Base-by-base conservation (phyloP, 2,113 vertebrate genomes). In the Apus apus region DNA sequence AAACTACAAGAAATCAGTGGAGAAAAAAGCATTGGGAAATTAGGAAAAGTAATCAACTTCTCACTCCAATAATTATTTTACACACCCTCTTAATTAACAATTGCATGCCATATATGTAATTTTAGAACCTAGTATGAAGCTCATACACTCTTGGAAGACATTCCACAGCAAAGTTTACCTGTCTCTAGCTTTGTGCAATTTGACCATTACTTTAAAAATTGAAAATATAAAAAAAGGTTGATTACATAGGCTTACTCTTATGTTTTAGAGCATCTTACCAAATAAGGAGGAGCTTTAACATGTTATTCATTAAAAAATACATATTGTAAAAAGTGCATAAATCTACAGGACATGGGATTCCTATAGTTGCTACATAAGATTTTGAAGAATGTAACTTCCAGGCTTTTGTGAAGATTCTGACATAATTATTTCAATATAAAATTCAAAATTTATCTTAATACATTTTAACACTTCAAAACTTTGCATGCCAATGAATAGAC, bases 31-130 rank as follows among this genome's bases (percentile, higher is more conserved):
- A 32, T 15, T 82, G 58, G 36, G 34, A 90, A 93, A 95, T 93
- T 57, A 87, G 71, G 67, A 26, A 93, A 84, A 92, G 43, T 25
- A 90, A 36, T 45, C 21, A 54, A 23, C 12, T 54, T 82, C 29
- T 43, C 73, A 83, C 93, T 96, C 66, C 34, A 94, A 71, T 85
- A 87, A 95, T 58, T 60, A 57, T 77, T 76, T 78, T 57, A 73
- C 20, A 79, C 40, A n/a, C 34, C 94, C 22, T 90, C 75, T 83
- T 76, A 23, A 79, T 86, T 70, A 95, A 77, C 51, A 88, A 78
- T 73, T 81, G 22, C 11, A 78, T 58, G 27, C 3, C 65, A 85
- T 30, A 3, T 26, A 26, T 34, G 14, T 10, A 65, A 65, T 70
- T 91, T 78, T 78, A 36, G 23, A 73, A 89, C 9, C 8, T 83